A percentile compares a stretch with the other conserved stretches of the same genome.
Conservation (phyloP, 2,888 invertebrate species). For the Andrena hattorfiana region DNA sequence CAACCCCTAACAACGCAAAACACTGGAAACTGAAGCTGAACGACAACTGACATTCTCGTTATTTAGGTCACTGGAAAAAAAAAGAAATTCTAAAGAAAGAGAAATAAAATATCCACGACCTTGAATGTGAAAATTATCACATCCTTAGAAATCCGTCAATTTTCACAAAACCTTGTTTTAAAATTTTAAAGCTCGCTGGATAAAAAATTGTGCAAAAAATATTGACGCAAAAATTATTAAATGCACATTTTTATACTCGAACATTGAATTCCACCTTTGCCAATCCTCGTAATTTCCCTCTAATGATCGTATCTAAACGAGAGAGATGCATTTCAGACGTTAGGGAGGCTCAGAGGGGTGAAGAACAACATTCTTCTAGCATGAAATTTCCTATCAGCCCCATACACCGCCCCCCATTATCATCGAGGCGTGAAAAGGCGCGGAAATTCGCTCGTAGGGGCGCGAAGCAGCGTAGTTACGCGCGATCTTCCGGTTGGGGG, state of each 20-base stretch:
- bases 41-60: background rate
- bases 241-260: too few relatives aligned
- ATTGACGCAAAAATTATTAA: too few relatives aligned
- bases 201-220: too few relatives aligned
- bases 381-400: conserved; percentile 11
- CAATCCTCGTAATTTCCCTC: too few relatives aligned
- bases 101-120: background rate
- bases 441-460: conserved; percentile 38
- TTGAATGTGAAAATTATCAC: too few relatives aligned
- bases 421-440: conserved; percentile 24
- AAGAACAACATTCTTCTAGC: background rate
- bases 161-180: too few relatives aligned
- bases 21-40: background rate
- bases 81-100: background rate
- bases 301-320: too few relatives aligned
- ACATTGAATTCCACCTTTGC: too few relatives aligned
- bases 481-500: conserved; percentile 47
- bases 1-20: conserved; percentile 11
- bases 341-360: too few relatives aligned
- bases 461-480: conserved; percentile 49
- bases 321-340: too few relatives aligned
- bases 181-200: too few relatives aligned
- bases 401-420: background rate
- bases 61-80: conserved; percentile 2
- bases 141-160: too few relatives aligned